Conservation (phyloP, 2,797 vertebrate genomes). For the Acipenser oxyrinchus region DNA sequence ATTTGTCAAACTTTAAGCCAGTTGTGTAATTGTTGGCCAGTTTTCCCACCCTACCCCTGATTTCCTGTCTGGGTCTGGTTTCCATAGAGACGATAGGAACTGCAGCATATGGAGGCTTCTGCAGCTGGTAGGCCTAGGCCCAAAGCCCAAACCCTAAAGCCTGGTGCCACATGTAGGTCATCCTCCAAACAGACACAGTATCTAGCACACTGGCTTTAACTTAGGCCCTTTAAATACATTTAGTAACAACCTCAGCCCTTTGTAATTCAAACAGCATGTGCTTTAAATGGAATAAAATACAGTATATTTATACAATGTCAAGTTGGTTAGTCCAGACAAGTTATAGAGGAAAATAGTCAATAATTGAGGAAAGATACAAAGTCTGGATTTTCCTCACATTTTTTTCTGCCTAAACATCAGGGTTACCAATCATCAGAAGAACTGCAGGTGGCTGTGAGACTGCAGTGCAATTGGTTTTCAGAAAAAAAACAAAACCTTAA, state of each 20-base stretch:
- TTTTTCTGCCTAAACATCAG: no score
- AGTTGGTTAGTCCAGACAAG: no score
- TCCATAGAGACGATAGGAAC: conserved; percentile 62
- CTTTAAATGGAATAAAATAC: no score
- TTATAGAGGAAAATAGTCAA: no score
- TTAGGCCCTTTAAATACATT: no score
- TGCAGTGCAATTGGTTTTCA: neutral
- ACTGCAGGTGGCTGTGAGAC: no score
- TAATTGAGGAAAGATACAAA: no score
- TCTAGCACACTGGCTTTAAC: neutral
- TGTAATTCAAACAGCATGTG: no score
- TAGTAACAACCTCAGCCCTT: no score
- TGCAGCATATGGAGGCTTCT: conserved; percentile 26
- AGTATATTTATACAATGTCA: no score
- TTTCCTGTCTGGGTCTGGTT: conserved; percentile 72
- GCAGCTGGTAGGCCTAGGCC: conserved; percentile 17
- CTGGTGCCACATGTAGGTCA: conserved; percentile 22
- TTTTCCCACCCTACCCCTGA: conserved; percentile 57
- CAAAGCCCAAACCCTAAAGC: conserved; percentile 9
- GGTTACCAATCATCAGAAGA: no score
- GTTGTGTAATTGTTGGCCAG: conserved; percentile 56
- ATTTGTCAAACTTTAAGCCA: conserved; percentile 40
- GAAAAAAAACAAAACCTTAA: conserved; percentile 11
- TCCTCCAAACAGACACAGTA: conserved; percentile 3
- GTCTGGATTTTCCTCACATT: no score